Percentiles rank a stretch among this genome's conserved stretches.
phyloP scores from a whole-genome alignment of 2,113 vertebrate genomes.

The Gopherus evgoodei region DNA sequence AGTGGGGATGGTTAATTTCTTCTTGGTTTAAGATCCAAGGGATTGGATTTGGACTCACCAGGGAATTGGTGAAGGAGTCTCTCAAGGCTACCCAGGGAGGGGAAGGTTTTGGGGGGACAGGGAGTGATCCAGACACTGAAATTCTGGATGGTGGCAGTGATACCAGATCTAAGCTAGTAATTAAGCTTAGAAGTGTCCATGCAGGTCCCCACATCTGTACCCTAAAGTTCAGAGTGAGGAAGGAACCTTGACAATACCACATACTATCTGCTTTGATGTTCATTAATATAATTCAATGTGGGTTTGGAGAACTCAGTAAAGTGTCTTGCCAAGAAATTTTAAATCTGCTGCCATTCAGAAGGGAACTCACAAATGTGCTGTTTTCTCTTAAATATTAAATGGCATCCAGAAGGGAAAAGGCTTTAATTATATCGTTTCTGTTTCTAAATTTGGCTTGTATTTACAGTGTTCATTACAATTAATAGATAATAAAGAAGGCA shows the following conservation, averaged over 20 bases:
- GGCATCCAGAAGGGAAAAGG: not conserved
- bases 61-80: too few relatives aligned
- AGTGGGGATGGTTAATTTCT: too few relatives aligned
- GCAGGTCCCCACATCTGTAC: too few relatives aligned
- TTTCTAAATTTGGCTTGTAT: not conserved
- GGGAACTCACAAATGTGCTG: not conserved
- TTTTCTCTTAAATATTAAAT: not conserved
- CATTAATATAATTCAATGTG: not conserved
- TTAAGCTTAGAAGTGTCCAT: too few relatives aligned
- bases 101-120: too few relatives aligned
- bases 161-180: too few relatives aligned
- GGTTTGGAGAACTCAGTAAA: constrained; percentile 5
- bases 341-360: not conserved
- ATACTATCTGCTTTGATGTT: not conserved
- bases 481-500: not conserved
- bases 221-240: too few relatives aligned
- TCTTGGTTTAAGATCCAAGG: too few relatives aligned
- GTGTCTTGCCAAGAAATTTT: not conserved
- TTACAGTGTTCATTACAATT: not conserved
- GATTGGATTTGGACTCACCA: too few relatives aligned
- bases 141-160: too few relatives aligned
- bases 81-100: too few relatives aligned
- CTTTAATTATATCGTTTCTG: not conserved
- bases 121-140: too few relatives aligned
- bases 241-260: not conserved